Evolutionary conservation across 2,888 invertebrate species (phyloP), one percentile per base, ranked within the genome.

Genomic region (Thymelicus acteon): DNA sequence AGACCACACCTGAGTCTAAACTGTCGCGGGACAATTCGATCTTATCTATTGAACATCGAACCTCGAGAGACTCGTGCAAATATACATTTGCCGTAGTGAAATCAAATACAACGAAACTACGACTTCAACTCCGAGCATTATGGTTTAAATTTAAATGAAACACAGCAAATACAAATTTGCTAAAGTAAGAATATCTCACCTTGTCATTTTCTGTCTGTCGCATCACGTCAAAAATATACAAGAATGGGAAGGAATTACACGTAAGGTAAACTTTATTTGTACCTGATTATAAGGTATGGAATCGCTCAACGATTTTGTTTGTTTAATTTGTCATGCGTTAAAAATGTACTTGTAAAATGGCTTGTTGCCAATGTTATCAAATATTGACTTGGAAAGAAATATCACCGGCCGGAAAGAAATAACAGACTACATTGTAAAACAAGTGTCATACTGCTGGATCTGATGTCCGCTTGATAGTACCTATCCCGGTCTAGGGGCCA

Each of bases 1-100:
- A 79, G 89, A 88, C 90, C 90, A 90, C 90, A 90, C 89, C 82
- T 84, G 87, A 85, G 80, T 78, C 47, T 40, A 31, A 65, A 60
- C 54, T 68, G 68, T 68, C 68, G 60, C 54, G 62, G 54, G 82
- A 80, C 81, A 79, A 37, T 78, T 79, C 80, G 90, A 89, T 89
- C 77, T 81, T 89, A 89, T 90, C 90, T 87, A 85, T 84, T 79
- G 72, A 79, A 78, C 82, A 79, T 83, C 84, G 80, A 83, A 82
- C 82, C 79, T 72, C 73, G 71, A 72, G 73, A 72, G 76, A 76
- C 74, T 62, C 37, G 39, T n/a, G 24, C 67, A 68, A 61, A 31
- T 47, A n/a, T 54, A 61, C 44, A 8, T 54, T 52, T 44, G 24
- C 49, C 24, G 39, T 19, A 31, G 7, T n/a, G 6, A 37, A 62